Conservation (phyloP, 2,113 vertebrate species). For the western clawed frog (Xenopus tropicalis) region UCB_Xtro_10.0 CM004446.2:2668501-2669000, state of each 20-base stretch:
- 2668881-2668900: not conserved
- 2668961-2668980: too few relatives aligned
- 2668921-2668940: not conserved
- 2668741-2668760: too few relatives aligned
- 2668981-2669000: too few relatives aligned
- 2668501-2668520: constrained; percentile 79
- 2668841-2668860: too few relatives aligned
- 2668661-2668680: constrained; percentile 63
- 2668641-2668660: constrained; percentile 70
- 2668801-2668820: too few relatives aligned
- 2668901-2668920: not conserved
- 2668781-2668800: too few relatives aligned
- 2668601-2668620: constrained; percentile 82
- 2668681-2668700: constrained; percentile 70
- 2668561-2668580: constrained; percentile 95
- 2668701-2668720: constrained; percentile 70
- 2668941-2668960: too few relatives aligned
- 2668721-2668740: constrained; percentile 38
- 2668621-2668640: constrained; percentile 76
- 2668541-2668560: constrained; percentile 90
- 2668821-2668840: too few relatives aligned
- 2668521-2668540: constrained; percentile 79
- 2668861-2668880: too few relatives aligned
- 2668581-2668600: constrained; percentile 93
- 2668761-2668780: too few relatives aligned